These are phyloP conservation scores for Hedychridium roseum DNA, from an alignment of 2,888 invertebrate species.

Conservation along the genomic window DNA sequence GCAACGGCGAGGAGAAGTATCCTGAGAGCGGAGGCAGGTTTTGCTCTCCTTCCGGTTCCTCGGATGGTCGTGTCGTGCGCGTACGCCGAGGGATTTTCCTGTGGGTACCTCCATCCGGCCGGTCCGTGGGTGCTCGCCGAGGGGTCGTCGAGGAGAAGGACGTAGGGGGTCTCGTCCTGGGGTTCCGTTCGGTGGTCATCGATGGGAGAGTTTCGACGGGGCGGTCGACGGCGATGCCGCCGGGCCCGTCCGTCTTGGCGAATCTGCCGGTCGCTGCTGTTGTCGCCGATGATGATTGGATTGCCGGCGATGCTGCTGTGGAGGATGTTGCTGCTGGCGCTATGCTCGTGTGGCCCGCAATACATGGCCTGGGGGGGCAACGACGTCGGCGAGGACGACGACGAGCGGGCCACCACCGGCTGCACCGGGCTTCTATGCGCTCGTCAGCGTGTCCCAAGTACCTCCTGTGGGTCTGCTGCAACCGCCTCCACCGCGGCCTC, in stretches of 20 bases:
- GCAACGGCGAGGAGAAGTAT: slow-evolving; percentile 42
- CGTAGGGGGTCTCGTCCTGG: slow-evolving; percentile 1
- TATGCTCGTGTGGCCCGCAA: slow-evolving; percentile 41
- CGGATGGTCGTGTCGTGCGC: neutral
- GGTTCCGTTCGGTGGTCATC: neutral
- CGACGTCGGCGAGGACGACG: slow-evolving; percentile 40
- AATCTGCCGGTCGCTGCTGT: neutral
- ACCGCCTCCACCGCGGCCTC: slow-evolving; percentile 37
- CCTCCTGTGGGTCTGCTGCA: slow-evolving; percentile 30
- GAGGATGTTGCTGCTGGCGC: slow-evolving; percentile 41
- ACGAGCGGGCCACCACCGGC: slow-evolving; percentile 52
- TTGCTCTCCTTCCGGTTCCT: neutral
- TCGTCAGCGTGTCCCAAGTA: slow-evolving; percentile 60
- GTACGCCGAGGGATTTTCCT: neutral
- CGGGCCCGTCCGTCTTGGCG: slow-evolving; percentile 2
- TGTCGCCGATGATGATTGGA: slow-evolving; percentile 8
- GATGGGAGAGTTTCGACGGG: neutral
- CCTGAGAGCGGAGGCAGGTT: slow-evolving; percentile 17
- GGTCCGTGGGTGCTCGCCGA: neutral
- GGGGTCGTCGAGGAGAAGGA: neutral
- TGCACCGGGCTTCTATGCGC: no score
- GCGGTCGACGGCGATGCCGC: slow-evolving; percentile 23
- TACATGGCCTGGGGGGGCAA: slow-evolving; percentile 51
- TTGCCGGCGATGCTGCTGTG: slow-evolving; percentile 43
- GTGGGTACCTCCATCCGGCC: no score